Base-by-base conservation (phyloP, 1,140 invertebrate species). In the Drosophila nikananu region DNA sequence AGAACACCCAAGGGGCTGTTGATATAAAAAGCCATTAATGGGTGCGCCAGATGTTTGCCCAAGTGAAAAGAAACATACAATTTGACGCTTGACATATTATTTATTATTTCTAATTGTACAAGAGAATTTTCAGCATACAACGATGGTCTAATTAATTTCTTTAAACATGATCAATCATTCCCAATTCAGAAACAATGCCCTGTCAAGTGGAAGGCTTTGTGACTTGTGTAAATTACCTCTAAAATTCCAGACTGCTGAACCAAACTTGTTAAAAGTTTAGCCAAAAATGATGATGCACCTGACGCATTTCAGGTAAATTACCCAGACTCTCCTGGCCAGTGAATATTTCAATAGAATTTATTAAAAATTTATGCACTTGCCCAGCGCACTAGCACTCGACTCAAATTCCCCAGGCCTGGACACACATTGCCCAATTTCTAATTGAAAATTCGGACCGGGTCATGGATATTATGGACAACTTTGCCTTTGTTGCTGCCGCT, bases 391-490 rank as follows among this genome's bases (percentile, higher is more conserved):
- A n/a, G 63, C 35, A 55, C 49, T 67, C 12, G 17, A 46, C 49
- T 67, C 23, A 12, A 61, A 73, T 73, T 74, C 71, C 71, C 71
- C 46, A 74, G 48, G 68, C 46, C 54, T 37, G 54, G 61, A 64
- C 73, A 72, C 86, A 74, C 74, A 75, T 84, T 70, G 64, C 62
- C 77, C 54, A 75, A 74, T 66, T 77, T 80, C 72, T 87, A 87
- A 87, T 87, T 87, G 83, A 87, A 87, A 87, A 89, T 87, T 72
- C 77, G 70, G 68, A 55, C 63, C 54, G 32, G 76, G 37, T 64
- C 70, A 89, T 70, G 81, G 77, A 76, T 62, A 84, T 84, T 89
- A 89, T 68, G 68, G 51, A 89, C 73, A 77, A 72, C 76, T 89
- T 86, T 64, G 59, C 35, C 49, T 48, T 75, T 75, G 59, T 75